phyloP scores from a whole-genome alignment of 1,140 invertebrate species.

The Nephotettix cincticeps region DNA sequence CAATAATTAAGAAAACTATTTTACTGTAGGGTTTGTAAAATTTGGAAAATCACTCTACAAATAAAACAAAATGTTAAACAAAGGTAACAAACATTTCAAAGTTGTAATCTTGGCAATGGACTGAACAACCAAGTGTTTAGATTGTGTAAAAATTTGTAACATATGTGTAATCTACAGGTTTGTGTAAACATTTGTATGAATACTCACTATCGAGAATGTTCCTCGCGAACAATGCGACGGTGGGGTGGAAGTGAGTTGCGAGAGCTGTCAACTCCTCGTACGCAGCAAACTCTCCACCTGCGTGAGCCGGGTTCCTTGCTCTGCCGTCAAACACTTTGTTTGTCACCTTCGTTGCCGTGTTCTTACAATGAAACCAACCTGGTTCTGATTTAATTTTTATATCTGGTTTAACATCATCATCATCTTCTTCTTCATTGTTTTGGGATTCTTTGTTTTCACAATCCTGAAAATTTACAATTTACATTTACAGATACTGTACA shows the following conservation, averaged over 20 bases:
- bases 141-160: too few relatives aligned
- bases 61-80: too few relatives aligned
- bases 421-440: conserved; percentile 36
- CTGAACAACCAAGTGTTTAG: too few relatives aligned
- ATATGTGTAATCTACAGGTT: too few relatives aligned
- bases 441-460: conserved; percentile 16
- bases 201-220: conserved; percentile 71
- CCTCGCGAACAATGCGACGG: conserved; percentile 83
- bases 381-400: conserved; percentile 32
- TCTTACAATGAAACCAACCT: conserved; percentile 20
- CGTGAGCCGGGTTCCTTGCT: conserved; percentile 80
- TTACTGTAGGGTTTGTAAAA: too few relatives aligned
- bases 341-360: conserved; percentile 37
- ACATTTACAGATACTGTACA: too few relatives aligned
- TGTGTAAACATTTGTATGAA: too few relatives aligned
- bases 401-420: neutral
- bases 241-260: conserved; percentile 83
- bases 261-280: conserved; percentile 73
- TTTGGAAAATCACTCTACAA: too few relatives aligned
- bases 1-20: too few relatives aligned
- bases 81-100: too few relatives aligned
- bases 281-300: conserved; percentile 66
- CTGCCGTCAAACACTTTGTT: conserved; percentile 64
- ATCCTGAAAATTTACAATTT: neutral
- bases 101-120: too few relatives aligned